A percentile compares a stretch with the other conserved stretches of the same genome.
phyloP scores from a whole-genome alignment of 2,113 vertebrate genomes.

The Copsychus sechellarum region DNA sequence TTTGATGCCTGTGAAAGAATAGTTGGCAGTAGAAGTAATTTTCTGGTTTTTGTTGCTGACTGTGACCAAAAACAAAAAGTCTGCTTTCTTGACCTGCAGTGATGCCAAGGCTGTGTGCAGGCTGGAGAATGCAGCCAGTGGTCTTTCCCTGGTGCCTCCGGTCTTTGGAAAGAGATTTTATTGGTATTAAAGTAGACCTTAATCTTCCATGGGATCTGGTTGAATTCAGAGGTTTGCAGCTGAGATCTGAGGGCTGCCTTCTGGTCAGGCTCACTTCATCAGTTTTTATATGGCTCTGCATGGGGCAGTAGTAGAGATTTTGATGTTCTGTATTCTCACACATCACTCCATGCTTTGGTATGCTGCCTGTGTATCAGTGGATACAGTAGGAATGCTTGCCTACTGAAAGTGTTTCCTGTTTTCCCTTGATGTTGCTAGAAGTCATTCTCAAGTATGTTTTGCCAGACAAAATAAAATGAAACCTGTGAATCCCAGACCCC shows the following conservation, averaged over 20 bases:
- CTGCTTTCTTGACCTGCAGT: background rate
- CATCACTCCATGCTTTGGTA: background rate
- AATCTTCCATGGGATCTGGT: background rate
- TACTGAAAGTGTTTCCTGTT: background rate
- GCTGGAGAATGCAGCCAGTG: background rate
- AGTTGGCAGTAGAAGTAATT: background rate
- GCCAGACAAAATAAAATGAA: background rate
- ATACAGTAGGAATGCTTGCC: background rate
- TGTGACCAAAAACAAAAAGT: background rate
- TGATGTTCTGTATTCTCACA: background rate
- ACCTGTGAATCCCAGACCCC: background rate
- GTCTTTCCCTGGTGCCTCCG: background rate
- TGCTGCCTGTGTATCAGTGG: background rate
- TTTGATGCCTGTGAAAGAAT: background rate
- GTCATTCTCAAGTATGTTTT: background rate
- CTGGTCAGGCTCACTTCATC: background rate
- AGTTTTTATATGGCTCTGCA: background rate
- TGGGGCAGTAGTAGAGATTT: background rate
- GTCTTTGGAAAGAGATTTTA: background rate
- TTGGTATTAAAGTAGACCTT: background rate
- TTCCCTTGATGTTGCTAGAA: background rate
- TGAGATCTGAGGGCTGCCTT: background rate
- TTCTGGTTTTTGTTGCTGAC: background rate
- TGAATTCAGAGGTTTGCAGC: background rate
- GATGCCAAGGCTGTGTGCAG: background rate